A percentile compares a stretch with the other conserved stretches of the same genome.
phyloP scores from a whole-genome alignment of 2,888 invertebrate genomes.

The Tortrix viridana region DNA sequence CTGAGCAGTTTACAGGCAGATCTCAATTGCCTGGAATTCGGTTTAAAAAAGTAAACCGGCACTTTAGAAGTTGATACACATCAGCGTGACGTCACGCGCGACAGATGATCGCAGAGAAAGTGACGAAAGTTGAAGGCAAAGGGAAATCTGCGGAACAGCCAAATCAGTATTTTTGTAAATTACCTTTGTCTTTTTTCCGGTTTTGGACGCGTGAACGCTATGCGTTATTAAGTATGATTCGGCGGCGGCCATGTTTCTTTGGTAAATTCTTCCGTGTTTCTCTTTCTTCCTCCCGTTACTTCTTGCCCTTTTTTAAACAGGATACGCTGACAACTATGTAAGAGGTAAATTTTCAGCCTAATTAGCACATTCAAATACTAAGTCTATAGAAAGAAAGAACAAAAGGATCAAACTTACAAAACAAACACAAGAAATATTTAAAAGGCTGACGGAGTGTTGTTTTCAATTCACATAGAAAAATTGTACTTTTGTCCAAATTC shows the following conservation, averaged over 20 bases:
- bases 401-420: too few relatives aligned
- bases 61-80: slow-evolving; percentile 17
- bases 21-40: neutral
- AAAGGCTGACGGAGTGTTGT: too few relatives aligned
- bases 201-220: slow-evolving; percentile 11
- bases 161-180: slow-evolving; percentile 34
- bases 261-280: neutral
- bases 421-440: too few relatives aligned
- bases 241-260: neutral
- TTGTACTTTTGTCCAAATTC: too few relatives aligned
- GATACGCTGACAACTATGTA: too few relatives aligned
- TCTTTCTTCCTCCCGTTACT: too few relatives aligned
- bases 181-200: slow-evolving; percentile 27
- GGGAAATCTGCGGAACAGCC: slow-evolving; percentile 35
- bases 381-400: too few relatives aligned
- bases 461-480: too few relatives aligned
- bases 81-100: slow-evolving; percentile 26
- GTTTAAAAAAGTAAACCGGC: slow-evolving; percentile 2
- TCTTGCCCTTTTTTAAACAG: too few relatives aligned
- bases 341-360: too few relatives aligned
- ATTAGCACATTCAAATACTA: too few relatives aligned
- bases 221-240: neutral
- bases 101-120: slow-evolving; percentile 31
- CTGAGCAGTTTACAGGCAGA: too few relatives aligned
- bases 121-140: slow-evolving; percentile 23